phyloP scores from a whole-genome alignment of 2,797 vertebrate genomes.

The Pseudomugil gertrudae region DNA sequence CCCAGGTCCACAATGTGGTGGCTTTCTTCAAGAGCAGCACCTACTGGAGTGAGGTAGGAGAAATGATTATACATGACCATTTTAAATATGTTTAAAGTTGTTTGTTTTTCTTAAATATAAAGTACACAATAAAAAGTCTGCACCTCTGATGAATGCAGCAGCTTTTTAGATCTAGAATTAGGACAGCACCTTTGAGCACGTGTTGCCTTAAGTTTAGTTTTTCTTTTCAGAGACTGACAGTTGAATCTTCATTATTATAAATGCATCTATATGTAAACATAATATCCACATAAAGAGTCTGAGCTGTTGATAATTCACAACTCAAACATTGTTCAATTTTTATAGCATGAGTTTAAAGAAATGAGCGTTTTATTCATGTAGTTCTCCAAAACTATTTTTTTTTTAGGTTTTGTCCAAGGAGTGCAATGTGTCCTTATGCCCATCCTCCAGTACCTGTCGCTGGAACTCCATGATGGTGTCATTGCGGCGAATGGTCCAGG shows the following conservation, averaged over 20 bases:
- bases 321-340: too few relatives aligned
- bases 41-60: constrained; percentile 81
- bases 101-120: background rate
- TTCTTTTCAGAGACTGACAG: too few relatives aligned
- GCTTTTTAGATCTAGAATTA: background rate
- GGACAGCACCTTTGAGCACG: background rate
- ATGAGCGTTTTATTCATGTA: background rate
- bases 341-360: background rate
- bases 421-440: constrained; percentile 71
- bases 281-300: too few relatives aligned
- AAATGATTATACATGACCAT: background rate
- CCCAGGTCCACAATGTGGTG: constrained; percentile 79
- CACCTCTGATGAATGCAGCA: background rate
- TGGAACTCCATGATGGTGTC: constrained; percentile 81
- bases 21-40: constrained; percentile 78
- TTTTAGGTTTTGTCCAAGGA: constrained; percentile 75
- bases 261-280: too few relatives aligned
- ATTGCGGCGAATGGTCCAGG: constrained; percentile 73
- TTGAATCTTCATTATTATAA: background rate
- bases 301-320: too few relatives aligned
- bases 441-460: constrained; percentile 64
- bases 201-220: background rate
- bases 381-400: background rate
- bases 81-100: background rate
- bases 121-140: background rate